Conservation (phyloP, 2,888 invertebrate species). For the Ectemnius cavifrons region DNA sequence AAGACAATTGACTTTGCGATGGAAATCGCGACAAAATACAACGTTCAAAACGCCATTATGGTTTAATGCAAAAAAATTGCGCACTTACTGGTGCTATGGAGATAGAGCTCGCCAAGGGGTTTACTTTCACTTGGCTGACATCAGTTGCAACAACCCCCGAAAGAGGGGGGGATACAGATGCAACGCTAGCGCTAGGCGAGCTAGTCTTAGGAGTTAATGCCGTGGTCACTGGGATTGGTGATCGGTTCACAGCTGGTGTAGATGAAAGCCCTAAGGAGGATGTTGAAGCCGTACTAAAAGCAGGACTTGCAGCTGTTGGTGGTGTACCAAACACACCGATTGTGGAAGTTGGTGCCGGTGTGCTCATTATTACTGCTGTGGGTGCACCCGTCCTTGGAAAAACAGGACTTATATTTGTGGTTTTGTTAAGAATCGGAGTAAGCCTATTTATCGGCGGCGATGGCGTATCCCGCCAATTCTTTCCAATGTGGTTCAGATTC, state of each 20-base stretch:
- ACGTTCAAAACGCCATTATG: too few relatives aligned
- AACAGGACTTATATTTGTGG: conserved; percentile 70
- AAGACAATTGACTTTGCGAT: too few relatives aligned
- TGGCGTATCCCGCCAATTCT: conserved; percentile 70
- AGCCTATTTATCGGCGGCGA: conserved; percentile 66
- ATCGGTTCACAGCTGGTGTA: conserved; percentile 63
- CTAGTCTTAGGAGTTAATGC: conserved; percentile 57
- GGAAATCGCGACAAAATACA: too few relatives aligned
- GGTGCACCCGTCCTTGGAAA: conserved; percentile 62
- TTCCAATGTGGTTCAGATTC: conserved; percentile 52
- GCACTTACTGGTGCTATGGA: conserved; percentile 62
- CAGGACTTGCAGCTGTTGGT: conserved; percentile 69
- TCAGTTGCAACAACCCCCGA: conserved; percentile 55
- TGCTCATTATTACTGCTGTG: conserved; percentile 59
- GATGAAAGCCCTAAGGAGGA: conserved; percentile 69
- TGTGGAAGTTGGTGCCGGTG: conserved; percentile 51
- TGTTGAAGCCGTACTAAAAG: conserved; percentile 74
- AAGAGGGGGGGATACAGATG: conserved; percentile 65
- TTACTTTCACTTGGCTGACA: conserved; percentile 31
- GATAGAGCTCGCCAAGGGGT: conserved; percentile 27
- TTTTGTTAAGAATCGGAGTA: conserved; percentile 70
- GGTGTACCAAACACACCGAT: conserved; percentile 69
- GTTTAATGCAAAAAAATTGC: too few relatives aligned
- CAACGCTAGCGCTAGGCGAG: conserved; percentile 65
- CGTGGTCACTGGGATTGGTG: conserved; percentile 65